Percentiles rank a stretch among this genome's conserved stretches.
Conservation (phyloP, 2,797 vertebrate species). For the Coracias cyanogaster region DNA sequence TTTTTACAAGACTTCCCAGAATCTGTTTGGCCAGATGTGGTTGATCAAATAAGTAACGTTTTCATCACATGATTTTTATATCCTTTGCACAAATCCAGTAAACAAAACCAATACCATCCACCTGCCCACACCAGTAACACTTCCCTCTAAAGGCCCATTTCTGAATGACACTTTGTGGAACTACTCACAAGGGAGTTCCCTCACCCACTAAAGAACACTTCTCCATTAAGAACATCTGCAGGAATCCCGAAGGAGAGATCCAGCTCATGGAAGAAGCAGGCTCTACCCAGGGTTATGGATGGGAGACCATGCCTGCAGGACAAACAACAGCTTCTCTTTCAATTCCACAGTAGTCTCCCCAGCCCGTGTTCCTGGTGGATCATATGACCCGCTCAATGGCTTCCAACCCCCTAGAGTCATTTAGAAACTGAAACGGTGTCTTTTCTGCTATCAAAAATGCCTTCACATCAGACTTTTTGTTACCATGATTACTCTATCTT, state of each 20-base stretch:
- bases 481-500: neutral
- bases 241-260: neutral
- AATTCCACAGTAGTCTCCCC: neutral
- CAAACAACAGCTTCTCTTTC: neutral
- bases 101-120: neutral
- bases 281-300: neutral
- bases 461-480: neutral
- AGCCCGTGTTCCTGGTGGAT: neutral
- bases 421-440: neutral
- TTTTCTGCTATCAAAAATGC: neutral
- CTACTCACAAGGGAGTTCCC: neutral
- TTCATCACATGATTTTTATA: neutral
- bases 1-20: neutral
- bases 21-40: neutral
- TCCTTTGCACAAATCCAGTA: neutral
- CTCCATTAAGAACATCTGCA: neutral
- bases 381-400: neutral
- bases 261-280: neutral
- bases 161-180: neutral
- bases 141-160: neutral
- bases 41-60: neutral
- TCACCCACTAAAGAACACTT: neutral
- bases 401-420: neutral
- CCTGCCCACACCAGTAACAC: neutral
- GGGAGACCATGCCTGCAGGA: neutral